phyloP scores from a whole-genome alignment of 2,797 vertebrate genomes.

The Ataeniobius toweri region DNA sequence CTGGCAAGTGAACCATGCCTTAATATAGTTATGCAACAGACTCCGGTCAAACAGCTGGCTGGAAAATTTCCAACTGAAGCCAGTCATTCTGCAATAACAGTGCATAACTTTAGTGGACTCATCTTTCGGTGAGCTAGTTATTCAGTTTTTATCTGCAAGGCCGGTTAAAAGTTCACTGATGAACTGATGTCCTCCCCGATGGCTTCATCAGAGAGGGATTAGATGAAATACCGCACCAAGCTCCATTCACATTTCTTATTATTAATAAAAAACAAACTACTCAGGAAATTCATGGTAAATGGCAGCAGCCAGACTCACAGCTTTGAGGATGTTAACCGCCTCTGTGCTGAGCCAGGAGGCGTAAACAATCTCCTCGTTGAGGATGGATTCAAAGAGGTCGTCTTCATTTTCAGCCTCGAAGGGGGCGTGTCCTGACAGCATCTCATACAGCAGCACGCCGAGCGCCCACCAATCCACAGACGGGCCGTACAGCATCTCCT shows the following conservation, averaged over 20 bases:
- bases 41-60: constrained; percentile 65
- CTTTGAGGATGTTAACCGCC: constrained; percentile 91
- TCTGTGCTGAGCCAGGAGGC: constrained; percentile 90
- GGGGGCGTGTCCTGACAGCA: constrained; percentile 95
- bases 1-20: constrained; percentile 63
- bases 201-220: neutral
- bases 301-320: constrained; percentile 80
- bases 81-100: constrained; percentile 34
- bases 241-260: constrained; percentile 2
- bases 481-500: constrained; percentile 94
- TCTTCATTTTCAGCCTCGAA: constrained; percentile 98
- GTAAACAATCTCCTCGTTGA: constrained; percentile 93
- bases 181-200: constrained; percentile 37
- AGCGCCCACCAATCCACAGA: constrained; percentile 99
- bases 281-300: neutral
- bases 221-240: constrained; percentile 1
- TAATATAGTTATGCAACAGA: constrained; percentile 80
- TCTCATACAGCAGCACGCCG: constrained; percentile 94
- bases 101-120: neutral
- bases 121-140: constrained; percentile 20
- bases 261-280: neutral
- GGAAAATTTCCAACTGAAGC: constrained; percentile 25
- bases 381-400: constrained; percentile 95
- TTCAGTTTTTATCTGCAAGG: constrained; percentile 16
- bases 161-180: constrained; percentile 16